Percentiles rank a stretch among this genome's conserved stretches.
These are phyloP conservation scores for Drosophila kikkawai DNA, from an alignment of 1,140 invertebrate species.

Conservation along the genomic window DNA sequence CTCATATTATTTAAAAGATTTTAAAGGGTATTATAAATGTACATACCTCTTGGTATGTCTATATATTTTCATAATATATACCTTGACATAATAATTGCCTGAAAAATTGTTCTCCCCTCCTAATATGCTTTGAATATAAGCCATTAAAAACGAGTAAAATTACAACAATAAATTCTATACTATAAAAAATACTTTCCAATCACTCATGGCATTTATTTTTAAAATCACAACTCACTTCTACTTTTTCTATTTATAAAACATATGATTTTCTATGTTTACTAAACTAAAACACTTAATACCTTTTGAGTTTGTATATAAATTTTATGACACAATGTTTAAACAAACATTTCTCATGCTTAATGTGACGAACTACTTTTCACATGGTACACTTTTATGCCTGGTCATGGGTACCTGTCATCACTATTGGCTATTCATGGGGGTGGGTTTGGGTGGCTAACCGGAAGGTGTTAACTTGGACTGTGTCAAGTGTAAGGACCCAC, in stretches of 20 bases:
- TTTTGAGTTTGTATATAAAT: background rate
- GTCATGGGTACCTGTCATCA: conserved; percentile 12
- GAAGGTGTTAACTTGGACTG: conserved; percentile 41
- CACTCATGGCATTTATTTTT: background rate
- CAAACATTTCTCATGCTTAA: background rate
- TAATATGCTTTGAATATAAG: background rate
- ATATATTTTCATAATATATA: background rate
- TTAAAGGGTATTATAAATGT: background rate
- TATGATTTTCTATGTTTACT: background rate
- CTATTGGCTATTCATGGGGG: conserved; percentile 3
- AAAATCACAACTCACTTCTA: background rate
- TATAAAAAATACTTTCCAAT: background rate
- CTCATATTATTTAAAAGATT: background rate
- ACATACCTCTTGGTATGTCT: background rate
- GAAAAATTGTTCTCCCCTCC: background rate
- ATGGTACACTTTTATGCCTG: background rate
- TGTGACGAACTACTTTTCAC: background rate
- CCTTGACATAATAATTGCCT: background rate
- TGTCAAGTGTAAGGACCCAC: conserved; percentile 50
- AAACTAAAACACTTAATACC: conserved; percentile 1
- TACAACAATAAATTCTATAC: too few species aligned
- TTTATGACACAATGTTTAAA: too few species aligned
- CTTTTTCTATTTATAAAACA: background rate
- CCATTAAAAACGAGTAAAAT: background rate
- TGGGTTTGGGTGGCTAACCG: conserved; percentile 7